Evolutionary conservation across 2,888 invertebrate genomes (phyloP).

Genomic region (Antheraea yamamai): DNA sequence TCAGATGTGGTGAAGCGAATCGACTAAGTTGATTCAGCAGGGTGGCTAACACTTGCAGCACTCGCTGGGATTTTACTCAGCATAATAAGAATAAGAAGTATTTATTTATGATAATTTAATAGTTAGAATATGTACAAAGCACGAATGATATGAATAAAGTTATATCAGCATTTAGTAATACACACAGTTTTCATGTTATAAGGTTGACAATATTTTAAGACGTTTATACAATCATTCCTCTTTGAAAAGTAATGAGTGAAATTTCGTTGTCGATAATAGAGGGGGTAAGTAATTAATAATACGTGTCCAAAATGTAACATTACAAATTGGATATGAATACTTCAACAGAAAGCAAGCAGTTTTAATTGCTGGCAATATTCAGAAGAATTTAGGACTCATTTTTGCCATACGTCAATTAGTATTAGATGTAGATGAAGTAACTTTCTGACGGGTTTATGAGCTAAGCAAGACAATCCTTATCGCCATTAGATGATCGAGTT

Average conservation of each 20-base stretch:
- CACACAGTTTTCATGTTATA: too few species aligned
- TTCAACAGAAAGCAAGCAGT: background rate
- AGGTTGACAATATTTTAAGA: background rate
- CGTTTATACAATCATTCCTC: background rate
- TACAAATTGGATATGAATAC: background rate
- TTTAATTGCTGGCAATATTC: background rate
- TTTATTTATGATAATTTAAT: slow-evolving; percentile 20
- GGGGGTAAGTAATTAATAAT: background rate
- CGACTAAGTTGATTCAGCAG: slow-evolving; percentile 75
- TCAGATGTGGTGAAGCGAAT: slow-evolving; percentile 69
- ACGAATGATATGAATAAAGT: background rate
- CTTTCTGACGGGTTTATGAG: slow-evolving; percentile 53
- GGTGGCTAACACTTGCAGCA: slow-evolving; percentile 60
- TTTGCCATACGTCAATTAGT: slow-evolving; percentile 22
- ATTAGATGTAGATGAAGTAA: slow-evolving; percentile 37
- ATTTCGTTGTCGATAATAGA: background rate
- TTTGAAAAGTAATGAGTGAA: background rate
- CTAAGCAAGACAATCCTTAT: slow-evolving; percentile 65
- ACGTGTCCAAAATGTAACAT: background rate
- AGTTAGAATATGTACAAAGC: slow-evolving; percentile 18
- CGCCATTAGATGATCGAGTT: slow-evolving; percentile 74
- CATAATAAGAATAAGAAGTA: slow-evolving; percentile 57
- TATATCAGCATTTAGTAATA: background rate
- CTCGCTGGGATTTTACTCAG: slow-evolving; percentile 42
- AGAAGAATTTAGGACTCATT: background rate